Conservation (phyloP, 2,797 vertebrate genomes). For the Decapterus maruadsi region DNA sequence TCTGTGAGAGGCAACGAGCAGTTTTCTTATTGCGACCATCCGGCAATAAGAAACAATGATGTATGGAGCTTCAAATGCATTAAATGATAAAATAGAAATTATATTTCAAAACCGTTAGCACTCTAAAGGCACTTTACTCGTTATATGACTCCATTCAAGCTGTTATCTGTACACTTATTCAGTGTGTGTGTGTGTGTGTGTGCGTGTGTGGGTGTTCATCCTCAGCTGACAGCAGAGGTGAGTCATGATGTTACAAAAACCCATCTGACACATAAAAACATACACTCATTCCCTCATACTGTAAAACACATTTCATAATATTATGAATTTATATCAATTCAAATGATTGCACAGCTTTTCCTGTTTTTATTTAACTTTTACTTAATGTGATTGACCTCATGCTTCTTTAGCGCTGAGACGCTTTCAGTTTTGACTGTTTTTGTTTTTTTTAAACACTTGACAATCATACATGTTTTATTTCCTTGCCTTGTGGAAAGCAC, state of each 20-base stretch:
- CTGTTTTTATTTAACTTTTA: too few relatives aligned
- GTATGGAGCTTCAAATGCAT: background rate
- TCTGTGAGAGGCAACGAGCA: too few relatives aligned
- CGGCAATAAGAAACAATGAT: too few relatives aligned
- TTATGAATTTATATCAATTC: background rate
- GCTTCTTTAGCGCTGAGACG: too few relatives aligned
- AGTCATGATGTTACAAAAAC: conserved; percentile 60
- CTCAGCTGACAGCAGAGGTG: conserved; percentile 26
- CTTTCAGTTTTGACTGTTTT: too few relatives aligned
- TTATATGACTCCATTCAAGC: conserved; percentile 10
- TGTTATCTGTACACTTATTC: conserved; percentile 27
- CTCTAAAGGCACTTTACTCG: background rate
- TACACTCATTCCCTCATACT: conserved; percentile 5
- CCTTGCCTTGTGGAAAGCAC: too few relatives aligned
- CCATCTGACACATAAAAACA: conserved; percentile 34
- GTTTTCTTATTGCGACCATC: too few relatives aligned
- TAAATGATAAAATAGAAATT: background rate
- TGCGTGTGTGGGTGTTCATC: conserved; percentile 35
- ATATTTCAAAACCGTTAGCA: background rate
- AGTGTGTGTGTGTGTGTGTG: background rate
- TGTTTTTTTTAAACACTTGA: too few relatives aligned
- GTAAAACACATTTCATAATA: conserved; percentile 23
- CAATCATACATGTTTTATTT: too few relatives aligned
- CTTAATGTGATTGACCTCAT: too few relatives aligned
- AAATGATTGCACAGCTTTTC: too few relatives aligned